These are phyloP conservation scores for Lordiphosa collinella DNA, from an alignment of 1,140 invertebrate species.

Conservation along the genomic window DNA sequence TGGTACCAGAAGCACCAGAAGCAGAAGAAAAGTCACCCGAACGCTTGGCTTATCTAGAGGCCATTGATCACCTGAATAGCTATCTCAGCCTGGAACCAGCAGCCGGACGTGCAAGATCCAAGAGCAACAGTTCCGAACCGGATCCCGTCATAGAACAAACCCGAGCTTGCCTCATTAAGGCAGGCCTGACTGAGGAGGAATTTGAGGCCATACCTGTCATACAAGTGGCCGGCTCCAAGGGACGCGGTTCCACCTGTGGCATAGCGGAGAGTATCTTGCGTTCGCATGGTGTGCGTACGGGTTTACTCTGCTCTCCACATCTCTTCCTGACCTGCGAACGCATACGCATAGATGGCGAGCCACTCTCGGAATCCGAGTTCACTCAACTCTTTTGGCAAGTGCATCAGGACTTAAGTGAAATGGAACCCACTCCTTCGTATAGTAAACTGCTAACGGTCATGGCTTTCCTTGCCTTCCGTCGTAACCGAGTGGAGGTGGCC, in stretches of 20 bases:
- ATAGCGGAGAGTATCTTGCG: slow-evolving; percentile 94
- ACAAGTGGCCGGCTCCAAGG: slow-evolving; percentile 60
- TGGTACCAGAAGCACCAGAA: neutral
- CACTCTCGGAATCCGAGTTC: slow-evolving; percentile 88
- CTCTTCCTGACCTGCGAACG: slow-evolving; percentile 94
- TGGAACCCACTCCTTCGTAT: slow-evolving; percentile 92
- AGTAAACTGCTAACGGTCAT: slow-evolving; percentile 96
- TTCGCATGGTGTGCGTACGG: slow-evolving; percentile 91
- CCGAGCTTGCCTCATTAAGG: slow-evolving; percentile 32
- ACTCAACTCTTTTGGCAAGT: slow-evolving; percentile 90
- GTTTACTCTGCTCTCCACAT: slow-evolving; percentile 98
- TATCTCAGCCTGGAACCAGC: slow-evolving; percentile 37
- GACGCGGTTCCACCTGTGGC: slow-evolving; percentile 92
- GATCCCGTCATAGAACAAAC: slow-evolving; percentile 50
- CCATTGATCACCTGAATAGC: slow-evolving; percentile 32
- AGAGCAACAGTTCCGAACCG: neutral
- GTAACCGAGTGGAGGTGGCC: slow-evolving; percentile 94
- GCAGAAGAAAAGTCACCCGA: slow-evolving; percentile 33
- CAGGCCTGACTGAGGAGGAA: slow-evolving; percentile 20
- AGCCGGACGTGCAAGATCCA: slow-evolving; percentile 9
- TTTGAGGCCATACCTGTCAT: slow-evolving; percentile 46
- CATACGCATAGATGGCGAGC: slow-evolving; percentile 92
- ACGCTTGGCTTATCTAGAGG: slow-evolving; percentile 45
- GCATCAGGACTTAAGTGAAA: slow-evolving; percentile 82
- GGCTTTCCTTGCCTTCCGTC: slow-evolving; percentile 93